Evolutionary conservation across 2,797 vertebrate genomes (phyloP), one percentile per base, ranked within the genome.

Genomic region (Neosalanx taihuensis): DNA sequence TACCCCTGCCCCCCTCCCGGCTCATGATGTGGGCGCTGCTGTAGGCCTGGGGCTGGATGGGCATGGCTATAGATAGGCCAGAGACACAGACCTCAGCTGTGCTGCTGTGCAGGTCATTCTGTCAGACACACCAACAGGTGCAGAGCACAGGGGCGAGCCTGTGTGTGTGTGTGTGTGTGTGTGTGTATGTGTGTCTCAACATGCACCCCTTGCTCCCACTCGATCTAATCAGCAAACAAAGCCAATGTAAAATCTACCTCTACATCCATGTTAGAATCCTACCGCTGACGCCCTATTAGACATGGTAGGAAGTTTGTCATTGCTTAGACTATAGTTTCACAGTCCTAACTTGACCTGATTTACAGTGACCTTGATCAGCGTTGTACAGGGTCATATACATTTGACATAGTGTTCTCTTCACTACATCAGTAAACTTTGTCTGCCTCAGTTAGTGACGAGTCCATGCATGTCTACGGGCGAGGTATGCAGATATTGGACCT

Each of bases 51-150:
- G 76, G 74, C 72, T 30, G 72, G 78, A 84, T 78, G 74, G 83
- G 76, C 81, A 81, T 68, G 70, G 85, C 92, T 94, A 93, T 92
- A 93, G 85, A 93, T 93, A 93, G 93, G 85, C 81, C 81, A 77
- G 83, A 90, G 85, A 89, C 86, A 80, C 83, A 81, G 83, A 85
- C 83, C 86, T 92, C 89, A 92, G 90, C 90, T 92, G 89, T 84
- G 87, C 86, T 77, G 72, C 87, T 90, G 80, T 89, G 84, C 80
- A 79, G 87, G 87, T 91, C 90, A 90, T 72, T 71, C 81, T 85
- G 87, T 88, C 88, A 85, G 89, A 89, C 88, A 81, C 76, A 74
- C 84, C 79, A 76, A 92, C 92, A 92, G 90, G 90, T 92, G 91
- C 89, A 87, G 81, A 75, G 66, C 69, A 79, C 57, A 56, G 73